Conservation (phyloP, 2,113 vertebrate species). For the Sphyrna mokarran region DNA sequence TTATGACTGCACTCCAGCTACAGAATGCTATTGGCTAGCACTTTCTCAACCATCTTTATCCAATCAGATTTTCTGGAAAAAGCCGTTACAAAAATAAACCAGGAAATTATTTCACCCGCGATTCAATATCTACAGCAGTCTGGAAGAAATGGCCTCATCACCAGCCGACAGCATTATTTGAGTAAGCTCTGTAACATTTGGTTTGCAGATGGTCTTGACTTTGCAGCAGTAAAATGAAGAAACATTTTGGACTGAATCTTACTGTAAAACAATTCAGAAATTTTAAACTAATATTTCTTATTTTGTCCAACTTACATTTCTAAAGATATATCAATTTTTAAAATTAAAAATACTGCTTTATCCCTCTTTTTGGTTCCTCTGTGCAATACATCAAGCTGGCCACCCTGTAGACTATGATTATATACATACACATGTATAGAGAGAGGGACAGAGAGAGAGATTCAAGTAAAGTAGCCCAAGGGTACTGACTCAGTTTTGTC, state of each 20-base stretch:
- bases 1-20: neutral
- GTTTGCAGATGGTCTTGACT: neutral
- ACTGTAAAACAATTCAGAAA: neutral
- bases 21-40: conserved; percentile 6
- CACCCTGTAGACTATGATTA: too few species aligned
- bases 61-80: conserved; percentile 30
- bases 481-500: neutral
- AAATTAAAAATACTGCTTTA: neutral
- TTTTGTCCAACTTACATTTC: neutral
- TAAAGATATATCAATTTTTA: neutral
- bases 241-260: neutral
- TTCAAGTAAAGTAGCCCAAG: neutral
- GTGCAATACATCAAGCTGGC: too few species aligned
- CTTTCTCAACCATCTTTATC: neutral
- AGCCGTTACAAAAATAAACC: conserved; percentile 34
- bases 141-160: neutral
- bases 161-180: neutral
- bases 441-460: neutral
- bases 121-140: conserved; percentile 14
- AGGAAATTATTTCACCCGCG: conserved; percentile 27
- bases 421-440: too few species aligned
- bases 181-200: conserved; percentile 6
- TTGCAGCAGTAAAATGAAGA: neutral
- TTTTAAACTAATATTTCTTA: neutral
- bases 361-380: too few species aligned